Percentiles rank a stretch among this genome's conserved stretches.
Evolutionary conservation across 2,797 vertebrate genomes (phyloP).

Genomic region (Forpus xanthops): DNA sequence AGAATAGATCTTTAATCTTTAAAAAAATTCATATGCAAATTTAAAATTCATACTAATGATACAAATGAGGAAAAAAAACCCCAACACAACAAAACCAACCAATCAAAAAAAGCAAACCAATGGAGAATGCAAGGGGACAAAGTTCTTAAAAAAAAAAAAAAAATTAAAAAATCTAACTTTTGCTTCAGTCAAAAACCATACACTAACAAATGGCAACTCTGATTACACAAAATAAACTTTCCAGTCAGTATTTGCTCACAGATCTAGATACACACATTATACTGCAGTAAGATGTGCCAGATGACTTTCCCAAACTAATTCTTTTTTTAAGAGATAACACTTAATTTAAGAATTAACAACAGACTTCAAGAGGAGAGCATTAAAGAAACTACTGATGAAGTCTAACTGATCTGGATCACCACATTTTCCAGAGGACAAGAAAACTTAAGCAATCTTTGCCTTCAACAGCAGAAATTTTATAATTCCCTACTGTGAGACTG

Average conservation of each 20-base stretch:
- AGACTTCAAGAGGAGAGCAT: not conserved
- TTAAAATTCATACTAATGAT: slow-evolving; percentile 12
- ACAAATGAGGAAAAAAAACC: not conserved
- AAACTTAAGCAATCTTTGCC: not conserved
- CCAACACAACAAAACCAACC: not conserved
- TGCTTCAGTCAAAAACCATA: not conserved
- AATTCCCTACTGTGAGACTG: not conserved
- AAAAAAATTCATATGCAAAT: slow-evolving; percentile 61
- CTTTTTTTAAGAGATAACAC: not conserved
- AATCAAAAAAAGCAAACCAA: not conserved
- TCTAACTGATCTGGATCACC: not conserved
- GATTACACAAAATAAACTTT: not conserved
- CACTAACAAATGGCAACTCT: not conserved
- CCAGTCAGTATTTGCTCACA: not conserved
- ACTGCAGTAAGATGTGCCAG: slow-evolving; percentile 7
- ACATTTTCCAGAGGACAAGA: not conserved
- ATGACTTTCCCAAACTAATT: slow-evolving; percentile 24
- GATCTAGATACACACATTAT: not conserved
- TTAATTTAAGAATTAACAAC: slow-evolving; percentile 17
- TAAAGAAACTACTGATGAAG: not conserved
- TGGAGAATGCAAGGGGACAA: not conserved
- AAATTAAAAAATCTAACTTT: not conserved
- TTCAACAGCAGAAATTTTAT: not conserved
- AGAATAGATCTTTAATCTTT: slow-evolving; percentile 62
- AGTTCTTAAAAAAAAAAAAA: not conserved